Percentiles rank a stretch among this genome's conserved stretches.
Conservation (phyloP, 2,113 vertebrate genomes). For the Dasyornis broadbenti region DNA sequence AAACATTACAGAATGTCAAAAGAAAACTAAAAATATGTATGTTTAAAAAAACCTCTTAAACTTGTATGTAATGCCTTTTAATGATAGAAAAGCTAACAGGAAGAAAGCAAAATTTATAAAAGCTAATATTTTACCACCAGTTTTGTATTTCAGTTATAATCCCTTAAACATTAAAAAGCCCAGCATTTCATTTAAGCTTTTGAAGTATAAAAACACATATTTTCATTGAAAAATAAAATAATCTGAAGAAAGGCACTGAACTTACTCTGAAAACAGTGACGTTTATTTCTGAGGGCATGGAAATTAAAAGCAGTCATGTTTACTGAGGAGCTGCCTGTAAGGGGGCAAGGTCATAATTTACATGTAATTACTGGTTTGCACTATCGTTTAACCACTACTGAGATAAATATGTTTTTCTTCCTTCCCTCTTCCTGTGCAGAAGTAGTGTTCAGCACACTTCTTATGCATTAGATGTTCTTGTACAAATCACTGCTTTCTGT, state of each 20-base stretch:
- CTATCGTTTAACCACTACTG: constrained; percentile 51
- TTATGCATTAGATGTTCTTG: constrained; percentile 6
- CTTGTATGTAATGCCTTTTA: neutral
- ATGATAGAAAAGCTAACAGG: neutral
- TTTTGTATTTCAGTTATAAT: neutral
- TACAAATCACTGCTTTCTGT: constrained; percentile 54
- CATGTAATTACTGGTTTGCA: constrained; percentile 53
- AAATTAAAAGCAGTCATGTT: constrained; percentile 23
- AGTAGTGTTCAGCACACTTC: constrained; percentile 6
- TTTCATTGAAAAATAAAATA: neutral
- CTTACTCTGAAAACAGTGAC: neutral
- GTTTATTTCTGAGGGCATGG: neutral
- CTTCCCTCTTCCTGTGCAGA: constrained; percentile 47
- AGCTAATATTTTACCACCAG: neutral
- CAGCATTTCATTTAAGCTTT: neutral
- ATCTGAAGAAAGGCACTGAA: neutral
- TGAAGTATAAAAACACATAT: neutral
- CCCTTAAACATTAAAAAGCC: neutral
- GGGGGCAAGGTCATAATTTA: constrained; percentile 52
- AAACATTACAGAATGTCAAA: neutral
- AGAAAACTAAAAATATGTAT: neutral
- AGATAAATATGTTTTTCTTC: constrained; percentile 52
- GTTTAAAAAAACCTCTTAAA: neutral
- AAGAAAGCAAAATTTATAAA: neutral
- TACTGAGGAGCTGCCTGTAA: constrained; percentile 29